These are phyloP conservation scores for Oopsacas minuta DNA, from an alignment of 37 sponge, comb jelly and placozoan genomes.

Conservation along the genomic window DNA sequence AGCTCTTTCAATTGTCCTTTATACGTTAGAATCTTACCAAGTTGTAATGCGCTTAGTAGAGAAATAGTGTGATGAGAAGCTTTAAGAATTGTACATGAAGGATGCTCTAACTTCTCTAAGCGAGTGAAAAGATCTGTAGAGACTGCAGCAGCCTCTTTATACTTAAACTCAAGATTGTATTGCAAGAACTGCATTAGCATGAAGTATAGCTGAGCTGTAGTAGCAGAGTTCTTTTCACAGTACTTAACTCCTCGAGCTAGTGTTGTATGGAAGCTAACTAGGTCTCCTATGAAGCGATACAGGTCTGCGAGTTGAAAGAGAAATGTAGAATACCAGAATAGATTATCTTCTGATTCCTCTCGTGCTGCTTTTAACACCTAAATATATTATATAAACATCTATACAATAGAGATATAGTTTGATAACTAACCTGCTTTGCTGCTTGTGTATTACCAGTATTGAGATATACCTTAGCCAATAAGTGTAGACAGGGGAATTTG, in stretches of 20 bases:
- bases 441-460: neutral
- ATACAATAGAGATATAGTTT: too few relatives aligned
- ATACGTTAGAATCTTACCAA: neutral
- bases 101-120: neutral
- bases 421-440: slow-evolving; percentile 10
- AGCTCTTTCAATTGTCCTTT: neutral
- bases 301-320: slow-evolving; percentile 6
- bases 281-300: neutral
- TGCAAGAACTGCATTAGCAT: neutral
- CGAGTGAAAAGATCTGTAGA: neutral
- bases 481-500: slow-evolving; percentile 12
- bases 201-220: neutral
- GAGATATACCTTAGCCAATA: neutral
- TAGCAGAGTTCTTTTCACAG: neutral
- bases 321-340: neutral
- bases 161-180: neutral
- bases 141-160: neutral
- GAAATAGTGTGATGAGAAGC: slow-evolving; percentile 6
- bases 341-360: neutral
- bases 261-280: neutral
- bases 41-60: neutral
- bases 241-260: neutral
- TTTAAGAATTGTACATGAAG: neutral
- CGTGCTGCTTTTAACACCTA: neutral
- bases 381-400: too few relatives aligned